A percentile compares a stretch with the other conserved stretches of the same genome.
Conservation (phyloP, 2,113 vertebrate genomes). For the rat (Rattus norvegicus) region DNA sequence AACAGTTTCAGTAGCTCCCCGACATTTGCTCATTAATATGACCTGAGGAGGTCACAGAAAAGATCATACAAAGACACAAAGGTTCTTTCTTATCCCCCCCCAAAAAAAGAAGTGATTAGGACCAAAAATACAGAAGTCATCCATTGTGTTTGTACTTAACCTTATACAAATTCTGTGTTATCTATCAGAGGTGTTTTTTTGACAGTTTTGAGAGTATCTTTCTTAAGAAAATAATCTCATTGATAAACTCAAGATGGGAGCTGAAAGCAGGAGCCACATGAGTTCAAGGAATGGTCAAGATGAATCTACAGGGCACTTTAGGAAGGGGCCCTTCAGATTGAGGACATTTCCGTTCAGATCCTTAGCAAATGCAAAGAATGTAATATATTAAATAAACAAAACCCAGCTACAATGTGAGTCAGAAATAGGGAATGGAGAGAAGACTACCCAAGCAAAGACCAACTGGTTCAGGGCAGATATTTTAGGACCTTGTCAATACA, state of each 20-base stretch:
- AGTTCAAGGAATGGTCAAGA: neutral
- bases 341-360: neutral
- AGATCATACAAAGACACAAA: neutral
- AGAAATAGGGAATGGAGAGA: neutral
- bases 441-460: neutral
- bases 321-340: neutral
- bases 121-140: neutral
- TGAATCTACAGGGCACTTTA: neutral
- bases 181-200: neutral
- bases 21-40: neutral
- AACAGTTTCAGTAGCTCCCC: neutral
- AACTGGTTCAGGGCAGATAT: neutral
- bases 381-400: neutral
- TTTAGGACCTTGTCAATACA: neutral
- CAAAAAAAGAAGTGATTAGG: neutral
- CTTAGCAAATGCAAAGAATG: neutral
- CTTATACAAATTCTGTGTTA: neutral
- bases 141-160: neutral
- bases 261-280: no score
- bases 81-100: neutral
- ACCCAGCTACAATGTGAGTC: neutral
- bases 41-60: neutral
- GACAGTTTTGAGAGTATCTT: neutral
- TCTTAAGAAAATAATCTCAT: neutral
- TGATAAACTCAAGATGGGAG: neutral